Conservation (phyloP, 2,888 invertebrate species). For the Troides helena region DNA sequence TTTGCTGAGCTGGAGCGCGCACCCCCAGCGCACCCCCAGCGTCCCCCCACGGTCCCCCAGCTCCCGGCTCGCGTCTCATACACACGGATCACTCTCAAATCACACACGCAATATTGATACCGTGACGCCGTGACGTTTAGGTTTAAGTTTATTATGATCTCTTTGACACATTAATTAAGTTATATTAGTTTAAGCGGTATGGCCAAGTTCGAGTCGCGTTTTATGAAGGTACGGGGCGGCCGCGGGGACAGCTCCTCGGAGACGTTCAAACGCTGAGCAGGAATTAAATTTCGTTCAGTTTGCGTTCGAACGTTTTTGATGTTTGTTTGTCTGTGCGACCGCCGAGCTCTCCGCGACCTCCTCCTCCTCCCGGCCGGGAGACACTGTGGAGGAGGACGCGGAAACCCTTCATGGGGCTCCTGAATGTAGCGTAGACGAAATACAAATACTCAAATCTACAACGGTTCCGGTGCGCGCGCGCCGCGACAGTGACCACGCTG, state of each 20-base stretch:
- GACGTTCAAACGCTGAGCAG: slow-evolving; percentile 42
- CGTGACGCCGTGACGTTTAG: slow-evolving; percentile 73
- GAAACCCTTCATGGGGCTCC: slow-evolving; percentile 33
- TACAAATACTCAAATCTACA: slow-evolving; percentile 71
- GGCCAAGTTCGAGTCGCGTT: slow-evolving; percentile 37
- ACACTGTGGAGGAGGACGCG: not conserved
- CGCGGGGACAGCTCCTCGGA: slow-evolving; percentile 54
- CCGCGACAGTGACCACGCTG: no score
- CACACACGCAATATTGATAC: slow-evolving; percentile 53
- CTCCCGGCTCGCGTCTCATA: slow-evolving; percentile 23
- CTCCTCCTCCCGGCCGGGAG: not conserved
- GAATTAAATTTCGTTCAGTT: slow-evolving; percentile 63
- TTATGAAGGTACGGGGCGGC: slow-evolving; percentile 35
- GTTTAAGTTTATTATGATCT: slow-evolving; percentile 79
- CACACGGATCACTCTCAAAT: slow-evolving; percentile 15
- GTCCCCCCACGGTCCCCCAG: slow-evolving; percentile 12
- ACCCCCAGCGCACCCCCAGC: no score
- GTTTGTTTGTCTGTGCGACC: slow-evolving; percentile 38
- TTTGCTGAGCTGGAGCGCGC: slow-evolving; percentile 35
- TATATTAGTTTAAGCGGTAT: slow-evolving; percentile 58
- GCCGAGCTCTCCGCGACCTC: slow-evolving; percentile 11
- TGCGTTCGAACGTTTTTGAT: slow-evolving; percentile 52
- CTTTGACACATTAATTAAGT: slow-evolving; percentile 72
- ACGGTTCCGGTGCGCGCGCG: not conserved
- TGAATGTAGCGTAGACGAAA: slow-evolving; percentile 51